Conservation (phyloP, 2,888 invertebrate species). For the Yponomeuta plumbellus region DNA sequence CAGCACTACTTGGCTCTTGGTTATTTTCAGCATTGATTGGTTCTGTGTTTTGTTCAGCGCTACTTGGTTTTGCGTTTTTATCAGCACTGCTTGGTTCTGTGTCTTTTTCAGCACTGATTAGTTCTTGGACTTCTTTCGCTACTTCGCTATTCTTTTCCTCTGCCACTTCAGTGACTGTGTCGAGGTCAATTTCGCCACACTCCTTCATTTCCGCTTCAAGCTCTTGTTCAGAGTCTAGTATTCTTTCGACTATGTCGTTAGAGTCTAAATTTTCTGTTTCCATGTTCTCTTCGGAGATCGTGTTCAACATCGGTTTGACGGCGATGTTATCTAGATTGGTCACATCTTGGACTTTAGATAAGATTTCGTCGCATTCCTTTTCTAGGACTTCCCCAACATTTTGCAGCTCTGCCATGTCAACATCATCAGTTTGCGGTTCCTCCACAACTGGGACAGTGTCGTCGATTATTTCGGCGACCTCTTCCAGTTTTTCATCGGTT, state of each 20-base stretch:
- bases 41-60: background rate
- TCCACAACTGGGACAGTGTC: constrained; percentile 56
- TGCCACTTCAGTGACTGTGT: constrained; percentile 27
- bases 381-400: constrained; percentile 62
- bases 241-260: constrained; percentile 60
- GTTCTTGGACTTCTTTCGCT: constrained; percentile 19
- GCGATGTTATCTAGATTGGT: constrained; percentile 62
- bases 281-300: constrained; percentile 57
- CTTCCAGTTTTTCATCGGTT: constrained; percentile 41
- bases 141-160: constrained; percentile 18
- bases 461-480: constrained; percentile 47
- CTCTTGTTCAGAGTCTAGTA: constrained; percentile 59
- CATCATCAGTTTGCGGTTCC: constrained; percentile 43
- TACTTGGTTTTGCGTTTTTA: background rate
- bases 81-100: background rate
- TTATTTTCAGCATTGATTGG: background rate
- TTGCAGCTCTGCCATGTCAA: constrained; percentile 56
- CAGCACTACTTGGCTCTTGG: constrained; percentile 15
- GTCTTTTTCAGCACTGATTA: constrained; percentile 20
- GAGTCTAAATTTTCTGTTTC: constrained; percentile 57
- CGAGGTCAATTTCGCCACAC: constrained; percentile 33
- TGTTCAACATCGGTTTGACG: constrained; percentile 52
- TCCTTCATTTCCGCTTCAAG: constrained; percentile 45
- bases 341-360: constrained; percentile 66
- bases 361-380: constrained; percentile 68